A percentile compares a stretch with the other conserved stretches of the same genome.
Conservation (phyloP, 2,888 invertebrate species). For the Melipona bicolor region DNA sequence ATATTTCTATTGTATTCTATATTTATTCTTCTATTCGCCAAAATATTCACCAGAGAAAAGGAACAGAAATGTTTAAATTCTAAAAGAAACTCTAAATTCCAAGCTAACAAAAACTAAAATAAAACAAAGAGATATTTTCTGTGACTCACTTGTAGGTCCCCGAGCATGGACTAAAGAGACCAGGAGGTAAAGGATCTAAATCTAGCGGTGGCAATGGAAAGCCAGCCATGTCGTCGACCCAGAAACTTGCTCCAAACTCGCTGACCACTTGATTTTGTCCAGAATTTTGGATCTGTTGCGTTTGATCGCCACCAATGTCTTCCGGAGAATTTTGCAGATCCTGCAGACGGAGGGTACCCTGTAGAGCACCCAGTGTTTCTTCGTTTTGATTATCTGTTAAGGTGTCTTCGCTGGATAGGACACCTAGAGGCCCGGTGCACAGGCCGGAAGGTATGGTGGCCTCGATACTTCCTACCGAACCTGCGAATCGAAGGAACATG, state of each 20-base stretch:
- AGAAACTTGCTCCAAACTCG: conserved; percentile 85
- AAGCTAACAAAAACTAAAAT: neutral
- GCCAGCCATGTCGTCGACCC: conserved; percentile 93
- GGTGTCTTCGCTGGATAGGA: conserved; percentile 78
- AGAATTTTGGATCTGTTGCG: conserved; percentile 77
- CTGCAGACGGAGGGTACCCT: conserved; percentile 79
- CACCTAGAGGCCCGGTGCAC: conserved; percentile 80
- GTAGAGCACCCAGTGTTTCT: conserved; percentile 74
- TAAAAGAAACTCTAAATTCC: neutral
- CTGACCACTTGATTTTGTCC: conserved; percentile 80
- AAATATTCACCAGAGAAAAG: too few species aligned
- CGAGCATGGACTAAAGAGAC: conserved; percentile 94
- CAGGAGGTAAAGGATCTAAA: conserved; percentile 94
- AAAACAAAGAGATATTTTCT: neutral
- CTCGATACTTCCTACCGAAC: conserved; percentile 83
- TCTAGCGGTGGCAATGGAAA: conserved; percentile 93
- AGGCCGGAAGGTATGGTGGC: conserved; percentile 82
- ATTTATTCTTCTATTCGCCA: too few species aligned
- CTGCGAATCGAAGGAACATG: conserved; percentile 57
- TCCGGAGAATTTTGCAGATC: conserved; percentile 80
- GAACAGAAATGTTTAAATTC: neutral
- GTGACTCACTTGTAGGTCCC: conserved; percentile 89
- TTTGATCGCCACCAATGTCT: conserved; percentile 77
- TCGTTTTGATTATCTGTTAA: conserved; percentile 78
- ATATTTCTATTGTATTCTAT: too few species aligned